A percentile compares a stretch with the other conserved stretches of the same genome.
phyloP scores from a whole-genome alignment of 2,888 invertebrate species.

The Cylindroiulus punctatus region DNA sequence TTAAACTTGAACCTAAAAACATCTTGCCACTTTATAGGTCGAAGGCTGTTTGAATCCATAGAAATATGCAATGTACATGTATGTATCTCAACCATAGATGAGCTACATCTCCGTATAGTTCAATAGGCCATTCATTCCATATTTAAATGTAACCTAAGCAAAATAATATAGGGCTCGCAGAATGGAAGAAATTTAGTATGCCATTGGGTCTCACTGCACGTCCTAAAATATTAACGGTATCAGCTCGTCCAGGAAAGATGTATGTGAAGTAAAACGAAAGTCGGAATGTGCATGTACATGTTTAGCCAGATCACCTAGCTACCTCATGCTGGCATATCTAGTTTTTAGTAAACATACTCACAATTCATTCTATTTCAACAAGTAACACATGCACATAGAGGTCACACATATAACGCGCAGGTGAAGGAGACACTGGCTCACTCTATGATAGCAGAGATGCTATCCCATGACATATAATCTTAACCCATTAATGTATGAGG shows the following conservation, averaged over 20 bases:
- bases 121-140: not conserved
- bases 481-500: conserved; percentile 12
- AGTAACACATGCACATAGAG: not conserved
- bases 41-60: not conserved
- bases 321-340: not conserved
- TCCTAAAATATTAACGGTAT: not conserved
- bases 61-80: not conserved
- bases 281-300: conserved; percentile 19
- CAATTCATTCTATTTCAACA: not conserved
- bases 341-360: not conserved
- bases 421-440: not conserved
- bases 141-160: conserved; percentile 5
- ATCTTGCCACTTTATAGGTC: not conserved
- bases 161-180: not conserved
- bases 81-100: not conserved
- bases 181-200: not conserved
- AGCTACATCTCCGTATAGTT: not conserved
- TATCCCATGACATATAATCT: not conserved
- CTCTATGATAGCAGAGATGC: not conserved
- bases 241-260: not conserved
- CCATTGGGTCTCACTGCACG: not conserved
- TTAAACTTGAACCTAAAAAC: not conserved
- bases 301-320: not conserved
- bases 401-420: not conserved
- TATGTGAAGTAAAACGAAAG: not conserved